A percentile compares a stretch with the other conserved stretches of the same genome.
phyloP scores from a whole-genome alignment of 1,140 invertebrate species.

The Cheumatopsyche charites region DNA sequence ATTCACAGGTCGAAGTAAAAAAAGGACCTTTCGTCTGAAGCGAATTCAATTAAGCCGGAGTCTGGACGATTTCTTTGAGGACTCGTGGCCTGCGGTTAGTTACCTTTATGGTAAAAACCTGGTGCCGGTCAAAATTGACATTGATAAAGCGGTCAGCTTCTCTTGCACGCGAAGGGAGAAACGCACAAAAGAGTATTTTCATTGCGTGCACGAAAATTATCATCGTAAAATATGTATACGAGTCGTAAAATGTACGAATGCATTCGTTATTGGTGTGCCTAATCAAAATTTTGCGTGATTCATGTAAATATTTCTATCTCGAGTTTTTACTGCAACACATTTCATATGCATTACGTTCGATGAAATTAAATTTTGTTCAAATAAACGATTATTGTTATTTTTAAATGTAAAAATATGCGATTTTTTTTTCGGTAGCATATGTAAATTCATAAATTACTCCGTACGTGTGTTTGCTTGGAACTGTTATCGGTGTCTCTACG shows the following conservation, averaged over 20 bases:
- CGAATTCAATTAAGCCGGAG: neutral
- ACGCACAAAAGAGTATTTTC: too few species aligned
- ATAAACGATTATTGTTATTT: too few species aligned
- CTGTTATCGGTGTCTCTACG: neutral
- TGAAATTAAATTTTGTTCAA: neutral
- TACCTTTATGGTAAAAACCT: neutral
- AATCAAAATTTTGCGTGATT: too few species aligned
- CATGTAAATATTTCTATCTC: too few species aligned
- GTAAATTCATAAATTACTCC: neutral
- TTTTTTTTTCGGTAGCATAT: too few species aligned
- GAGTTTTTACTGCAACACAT: neutral
- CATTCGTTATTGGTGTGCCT: too few species aligned
- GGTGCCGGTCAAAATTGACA: conserved; percentile 7
- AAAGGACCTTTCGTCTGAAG: neutral
- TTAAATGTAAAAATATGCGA: too few species aligned
- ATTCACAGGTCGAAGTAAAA: too few species aligned
- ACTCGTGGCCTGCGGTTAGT: neutral
- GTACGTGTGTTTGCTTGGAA: neutral
- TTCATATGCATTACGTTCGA: neutral
- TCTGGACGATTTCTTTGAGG: conserved; percentile 1
- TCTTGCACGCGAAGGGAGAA: too few species aligned
- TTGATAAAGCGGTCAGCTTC: conserved; percentile 6
- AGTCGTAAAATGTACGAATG: too few species aligned
- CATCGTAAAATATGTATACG: too few species aligned
- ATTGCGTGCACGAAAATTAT: too few species aligned